Conservation (phyloP, 2,797 vertebrate species). For the Botia kubotai region DNA sequence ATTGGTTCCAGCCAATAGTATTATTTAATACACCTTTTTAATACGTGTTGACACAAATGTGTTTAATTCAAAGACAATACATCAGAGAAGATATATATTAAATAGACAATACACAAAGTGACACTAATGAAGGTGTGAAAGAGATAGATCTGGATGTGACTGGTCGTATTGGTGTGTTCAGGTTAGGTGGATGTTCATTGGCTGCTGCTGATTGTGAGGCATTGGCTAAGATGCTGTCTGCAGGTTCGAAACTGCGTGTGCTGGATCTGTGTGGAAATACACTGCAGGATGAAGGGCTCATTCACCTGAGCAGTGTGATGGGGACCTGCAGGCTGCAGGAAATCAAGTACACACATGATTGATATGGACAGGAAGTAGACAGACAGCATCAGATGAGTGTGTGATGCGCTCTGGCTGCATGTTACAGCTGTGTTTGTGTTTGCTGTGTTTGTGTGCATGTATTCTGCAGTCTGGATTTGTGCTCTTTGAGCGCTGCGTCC, state of each 20-base stretch:
- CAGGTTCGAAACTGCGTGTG: conserved; percentile 71
- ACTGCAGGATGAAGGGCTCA: conserved; percentile 78
- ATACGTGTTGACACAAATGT: too few species aligned
- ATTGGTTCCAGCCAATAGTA: too few species aligned
- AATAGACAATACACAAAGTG: background rate
- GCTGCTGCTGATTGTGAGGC: conserved; percentile 75
- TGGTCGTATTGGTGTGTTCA: conserved; percentile 56
- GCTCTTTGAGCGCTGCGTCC: conserved; percentile 73
- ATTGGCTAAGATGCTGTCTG: conserved; percentile 72
- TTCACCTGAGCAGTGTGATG: conserved; percentile 76
- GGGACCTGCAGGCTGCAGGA: conserved; percentile 73
- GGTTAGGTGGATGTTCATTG: conserved; percentile 75
- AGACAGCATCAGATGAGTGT: background rate
- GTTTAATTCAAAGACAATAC: too few species aligned
- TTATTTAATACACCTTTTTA: too few species aligned
- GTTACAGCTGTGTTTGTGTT: conserved; percentile 7
- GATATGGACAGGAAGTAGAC: background rate
- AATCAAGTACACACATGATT: conserved; percentile 76
- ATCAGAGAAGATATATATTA: too few species aligned
- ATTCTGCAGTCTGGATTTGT: conserved; percentile 74
- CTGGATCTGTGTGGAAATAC: conserved; percentile 77
- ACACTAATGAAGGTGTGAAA: background rate
- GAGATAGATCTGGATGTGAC: background rate
- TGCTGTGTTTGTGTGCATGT: conserved; percentile 28
- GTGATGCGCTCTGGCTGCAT: background rate